Percentiles rank a stretch among this genome's conserved stretches.
Conservation (phyloP, 2,888 invertebrate species). For the Drosophila mulleri region DNA sequence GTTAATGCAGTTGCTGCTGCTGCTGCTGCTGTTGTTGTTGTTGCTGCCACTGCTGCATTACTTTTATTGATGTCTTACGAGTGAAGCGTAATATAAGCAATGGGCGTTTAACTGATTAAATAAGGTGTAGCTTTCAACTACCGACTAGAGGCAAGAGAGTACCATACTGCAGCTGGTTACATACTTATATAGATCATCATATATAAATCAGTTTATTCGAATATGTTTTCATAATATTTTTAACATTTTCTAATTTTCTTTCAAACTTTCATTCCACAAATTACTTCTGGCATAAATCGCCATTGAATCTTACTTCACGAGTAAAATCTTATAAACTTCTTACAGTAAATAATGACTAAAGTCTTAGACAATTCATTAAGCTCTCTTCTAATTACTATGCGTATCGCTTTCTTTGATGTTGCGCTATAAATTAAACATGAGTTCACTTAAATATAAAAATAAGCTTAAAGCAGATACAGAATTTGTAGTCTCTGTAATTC, state of each 20-base stretch:
- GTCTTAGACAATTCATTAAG: not conserved
- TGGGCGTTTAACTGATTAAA: conserved; percentile 30
- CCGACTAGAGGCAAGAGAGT: not conserved
- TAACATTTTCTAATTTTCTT: too few species aligned
- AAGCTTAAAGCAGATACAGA: not conserved
- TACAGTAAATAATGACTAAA: not conserved
- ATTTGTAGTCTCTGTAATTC: conserved; percentile 4
- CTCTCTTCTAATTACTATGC: not conserved
- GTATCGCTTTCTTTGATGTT: conserved; percentile 3
- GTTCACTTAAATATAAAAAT: not conserved
- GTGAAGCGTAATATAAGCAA: conserved; percentile 7
- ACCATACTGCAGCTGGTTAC: not conserved
- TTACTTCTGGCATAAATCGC: not conserved
- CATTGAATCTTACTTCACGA: not conserved
- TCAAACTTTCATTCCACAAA: not conserved
- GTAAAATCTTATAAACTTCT: not conserved
- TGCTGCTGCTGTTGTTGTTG: not conserved
- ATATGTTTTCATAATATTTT: too few species aligned
- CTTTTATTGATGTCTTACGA: conserved; percentile 31
- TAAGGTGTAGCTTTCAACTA: conserved; percentile 4
- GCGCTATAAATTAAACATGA: not conserved
- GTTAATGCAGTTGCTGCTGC: conserved; percentile 45
- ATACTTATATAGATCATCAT: too few species aligned
- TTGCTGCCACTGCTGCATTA: conserved; percentile 29
- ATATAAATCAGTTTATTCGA: too few species aligned